Evolutionary conservation across 1,140 invertebrate species (phyloP).

Genomic region (Camponotus vicinus): DNA sequence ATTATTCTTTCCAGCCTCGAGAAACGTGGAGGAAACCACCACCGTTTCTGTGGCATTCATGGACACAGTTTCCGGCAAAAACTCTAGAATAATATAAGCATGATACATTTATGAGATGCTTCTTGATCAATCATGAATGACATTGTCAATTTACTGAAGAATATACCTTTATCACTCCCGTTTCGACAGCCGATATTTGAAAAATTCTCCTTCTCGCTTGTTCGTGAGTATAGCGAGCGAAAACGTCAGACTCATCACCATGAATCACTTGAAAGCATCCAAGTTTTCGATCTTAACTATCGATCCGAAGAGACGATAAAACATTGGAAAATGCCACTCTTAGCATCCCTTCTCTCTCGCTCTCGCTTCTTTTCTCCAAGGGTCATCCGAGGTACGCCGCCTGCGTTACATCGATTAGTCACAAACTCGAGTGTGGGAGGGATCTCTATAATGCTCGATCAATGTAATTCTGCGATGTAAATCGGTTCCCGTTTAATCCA

Average conservation of each 20-base stretch:
- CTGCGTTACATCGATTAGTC: constrained; percentile 4
- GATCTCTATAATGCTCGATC: background rate
- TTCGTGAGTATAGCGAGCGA: background rate
- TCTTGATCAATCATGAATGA: background rate
- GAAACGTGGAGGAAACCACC: background rate
- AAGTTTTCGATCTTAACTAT: too few relatives aligned
- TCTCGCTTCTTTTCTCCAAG: background rate
- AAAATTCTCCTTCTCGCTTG: background rate
- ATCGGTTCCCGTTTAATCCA: background rate
- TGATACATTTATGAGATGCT: background rate
- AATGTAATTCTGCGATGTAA: background rate
- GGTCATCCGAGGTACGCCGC: background rate
- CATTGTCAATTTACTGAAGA: background rate
- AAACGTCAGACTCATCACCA: too few relatives aligned
- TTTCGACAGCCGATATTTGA: background rate
- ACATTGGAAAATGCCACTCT: background rate
- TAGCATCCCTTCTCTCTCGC: background rate
- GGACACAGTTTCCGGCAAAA: background rate
- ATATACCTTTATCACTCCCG: background rate
- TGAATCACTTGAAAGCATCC: too few relatives aligned
- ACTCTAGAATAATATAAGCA: background rate
- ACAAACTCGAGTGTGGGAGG: background rate
- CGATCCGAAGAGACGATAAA: background rate
- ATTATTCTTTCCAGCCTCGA: background rate
- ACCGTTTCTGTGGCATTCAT: background rate